Percentiles rank a stretch among this genome's conserved stretches.
These are phyloP conservation scores for Dicerorhinus sumatrensis DNA, from an alignment of 2,113 vertebrate species.

Conservation along the genomic window DNA sequence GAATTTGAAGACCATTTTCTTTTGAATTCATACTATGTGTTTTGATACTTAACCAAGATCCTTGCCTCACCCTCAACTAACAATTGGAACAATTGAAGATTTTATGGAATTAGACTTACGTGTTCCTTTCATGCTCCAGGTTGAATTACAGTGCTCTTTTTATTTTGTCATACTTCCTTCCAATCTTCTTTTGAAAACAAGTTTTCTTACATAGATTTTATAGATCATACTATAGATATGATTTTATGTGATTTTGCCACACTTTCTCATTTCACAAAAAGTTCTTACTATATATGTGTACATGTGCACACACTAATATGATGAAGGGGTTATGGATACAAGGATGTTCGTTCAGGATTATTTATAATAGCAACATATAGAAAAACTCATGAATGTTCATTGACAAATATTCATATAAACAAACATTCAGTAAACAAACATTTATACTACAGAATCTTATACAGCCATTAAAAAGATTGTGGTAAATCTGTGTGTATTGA, in stretches of 20 bases:
- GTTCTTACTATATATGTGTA: neutral
- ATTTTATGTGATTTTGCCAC: neutral
- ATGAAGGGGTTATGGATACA: neutral
- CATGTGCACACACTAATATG: neutral
- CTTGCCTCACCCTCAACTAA: neutral
- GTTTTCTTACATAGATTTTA: neutral
- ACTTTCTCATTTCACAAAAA: neutral
- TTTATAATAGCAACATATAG: neutral
- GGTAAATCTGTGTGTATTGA: neutral
- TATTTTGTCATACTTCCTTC: neutral
- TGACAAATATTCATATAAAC: neutral
- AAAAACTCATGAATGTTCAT: neutral
- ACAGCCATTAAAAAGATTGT: neutral
- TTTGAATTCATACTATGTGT: neutral
- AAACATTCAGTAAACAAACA: neutral
- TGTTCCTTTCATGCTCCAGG: neutral
- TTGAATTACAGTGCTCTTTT: neutral
- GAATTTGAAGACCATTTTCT: neutral
- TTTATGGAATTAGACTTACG: neutral
- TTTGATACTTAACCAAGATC: neutral
- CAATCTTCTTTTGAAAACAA: neutral
- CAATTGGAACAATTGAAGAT: neutral
- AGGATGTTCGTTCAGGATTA: neutral
- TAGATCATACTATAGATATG: neutral
- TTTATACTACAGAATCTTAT: neutral